phyloP scores from a whole-genome alignment of 2,888 invertebrate genomes.

The Caenorhabditis uteleia region DNA sequence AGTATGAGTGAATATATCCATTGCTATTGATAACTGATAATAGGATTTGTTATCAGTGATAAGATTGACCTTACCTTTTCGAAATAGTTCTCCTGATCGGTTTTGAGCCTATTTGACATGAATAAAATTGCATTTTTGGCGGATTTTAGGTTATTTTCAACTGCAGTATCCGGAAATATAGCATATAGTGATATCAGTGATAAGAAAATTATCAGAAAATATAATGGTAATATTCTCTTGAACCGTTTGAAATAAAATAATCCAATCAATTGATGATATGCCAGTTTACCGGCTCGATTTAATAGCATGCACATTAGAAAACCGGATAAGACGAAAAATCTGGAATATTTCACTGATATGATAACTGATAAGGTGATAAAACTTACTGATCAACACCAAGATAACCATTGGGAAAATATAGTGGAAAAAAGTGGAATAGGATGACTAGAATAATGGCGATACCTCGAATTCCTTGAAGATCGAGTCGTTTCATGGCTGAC shows the following conservation, averaged over 20 bases:
- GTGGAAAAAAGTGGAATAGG: too few relatives aligned
- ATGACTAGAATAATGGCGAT: too few relatives aligned
- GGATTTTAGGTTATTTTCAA: conserved; percentile 18
- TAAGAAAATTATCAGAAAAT: conserved; percentile 13
- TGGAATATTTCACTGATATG: too few relatives aligned
- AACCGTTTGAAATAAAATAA: conserved; percentile 22
- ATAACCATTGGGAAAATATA: too few relatives aligned
- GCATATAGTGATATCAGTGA: conserved; percentile 12
- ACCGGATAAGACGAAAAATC: conserved; percentile 30
- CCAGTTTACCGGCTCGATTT: conserved; percentile 6
- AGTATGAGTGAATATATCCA: conserved; percentile 26
- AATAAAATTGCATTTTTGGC: conserved; percentile 16
- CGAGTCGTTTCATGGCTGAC: too few relatives aligned
- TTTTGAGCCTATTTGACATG: conserved; percentile 14
- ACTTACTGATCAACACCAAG: too few relatives aligned
- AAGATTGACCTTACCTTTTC: conserved; percentile 6
- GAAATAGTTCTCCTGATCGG: conserved; percentile 19
- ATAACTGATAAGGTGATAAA: too few relatives aligned
- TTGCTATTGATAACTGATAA: conserved; percentile 15
- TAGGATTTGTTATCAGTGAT: too few relatives aligned
- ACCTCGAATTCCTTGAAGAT: too few relatives aligned
- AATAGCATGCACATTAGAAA: conserved; percentile 28
- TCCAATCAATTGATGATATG: conserved; percentile 2
- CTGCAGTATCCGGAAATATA: conserved; percentile 23
- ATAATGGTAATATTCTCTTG: conserved; percentile 27